phyloP scores from a whole-genome alignment of 2,888 invertebrate genomes.

The Netelia fuscicornis region DNA sequence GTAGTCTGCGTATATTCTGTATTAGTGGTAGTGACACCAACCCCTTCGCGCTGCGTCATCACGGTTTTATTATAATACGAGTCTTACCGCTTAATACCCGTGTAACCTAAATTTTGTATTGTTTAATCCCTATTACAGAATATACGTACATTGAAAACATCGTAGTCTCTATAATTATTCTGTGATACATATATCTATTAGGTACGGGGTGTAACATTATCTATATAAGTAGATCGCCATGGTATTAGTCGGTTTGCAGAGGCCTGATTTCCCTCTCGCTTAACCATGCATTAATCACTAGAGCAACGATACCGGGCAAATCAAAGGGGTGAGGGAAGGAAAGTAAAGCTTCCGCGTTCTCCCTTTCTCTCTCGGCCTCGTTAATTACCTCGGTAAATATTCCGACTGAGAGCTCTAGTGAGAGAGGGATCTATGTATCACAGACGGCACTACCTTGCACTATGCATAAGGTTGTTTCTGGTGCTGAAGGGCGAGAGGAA shows the following conservation, averaged over 20 bases:
- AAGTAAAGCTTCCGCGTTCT: constrained; percentile 14
- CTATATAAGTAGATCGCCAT: background rate
- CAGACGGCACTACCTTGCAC: constrained; percentile 37
- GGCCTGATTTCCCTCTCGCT: constrained; percentile 6
- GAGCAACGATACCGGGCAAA: constrained; percentile 39
- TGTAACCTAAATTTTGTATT: constrained; percentile 16
- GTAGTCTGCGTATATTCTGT: constrained; percentile 17
- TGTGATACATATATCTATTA: background rate
- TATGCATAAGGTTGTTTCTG: constrained; percentile 28
- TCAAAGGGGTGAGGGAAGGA: constrained; percentile 24
- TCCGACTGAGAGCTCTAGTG: constrained; percentile 45
- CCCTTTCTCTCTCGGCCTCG: constrained; percentile 38
- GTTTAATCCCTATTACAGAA: constrained; percentile 36
- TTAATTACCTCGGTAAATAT: constrained; percentile 74
- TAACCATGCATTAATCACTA: constrained; percentile 35
- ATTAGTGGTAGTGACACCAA: constrained; percentile 29
- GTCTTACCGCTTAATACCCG: constrained; percentile 43
- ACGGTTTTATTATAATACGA: constrained; percentile 47
- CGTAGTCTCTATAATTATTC: background rate
- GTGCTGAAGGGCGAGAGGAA: constrained; percentile 44
- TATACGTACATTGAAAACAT: background rate
- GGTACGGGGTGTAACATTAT: background rate
- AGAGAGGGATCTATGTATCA: constrained; percentile 60
- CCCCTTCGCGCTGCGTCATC: constrained; percentile 20
- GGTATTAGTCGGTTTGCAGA: constrained; percentile 4